These are phyloP conservation scores for Trissonchulus sp. DNA, from an alignment of 2,888 invertebrate genomes.

Conservation along the genomic window DNA sequence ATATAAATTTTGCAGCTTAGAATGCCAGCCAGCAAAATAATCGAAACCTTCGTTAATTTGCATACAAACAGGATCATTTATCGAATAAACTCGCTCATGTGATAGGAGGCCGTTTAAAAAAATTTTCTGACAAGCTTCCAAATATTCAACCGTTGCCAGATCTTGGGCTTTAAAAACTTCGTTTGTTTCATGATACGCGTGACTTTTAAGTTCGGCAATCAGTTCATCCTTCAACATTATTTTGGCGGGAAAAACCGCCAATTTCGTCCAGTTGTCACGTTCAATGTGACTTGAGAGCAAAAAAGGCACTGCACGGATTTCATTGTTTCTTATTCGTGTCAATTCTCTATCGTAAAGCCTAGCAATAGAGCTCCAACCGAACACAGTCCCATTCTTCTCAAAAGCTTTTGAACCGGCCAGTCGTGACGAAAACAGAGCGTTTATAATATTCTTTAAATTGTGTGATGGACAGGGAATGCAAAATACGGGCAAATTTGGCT, in stretches of 20 bases:
- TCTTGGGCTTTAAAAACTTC: background rate
- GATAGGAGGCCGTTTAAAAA: background rate
- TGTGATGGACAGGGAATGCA: slow-evolving; percentile 18
- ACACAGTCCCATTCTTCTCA: background rate
- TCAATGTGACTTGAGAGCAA: background rate
- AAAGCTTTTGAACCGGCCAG: background rate
- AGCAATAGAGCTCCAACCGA: slow-evolving; percentile 17
- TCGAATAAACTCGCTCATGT: background rate
- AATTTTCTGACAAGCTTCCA: background rate
- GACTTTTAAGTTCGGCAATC: slow-evolving; percentile 10
- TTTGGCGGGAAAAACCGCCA: slow-evolving; percentile 21
- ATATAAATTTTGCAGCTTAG: background rate
- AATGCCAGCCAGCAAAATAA: slow-evolving; percentile 18
- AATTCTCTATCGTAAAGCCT: slow-evolving; percentile 6
- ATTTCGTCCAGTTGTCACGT: slow-evolving; percentile 21
- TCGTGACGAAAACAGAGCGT: slow-evolving; percentile 9
- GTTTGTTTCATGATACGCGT: too few species aligned
- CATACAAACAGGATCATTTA: background rate
- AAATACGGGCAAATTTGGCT: background rate
- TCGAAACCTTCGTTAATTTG: slow-evolving; percentile 15
- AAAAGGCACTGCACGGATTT: background rate
- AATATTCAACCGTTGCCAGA: background rate
- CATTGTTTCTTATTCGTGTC: background rate
- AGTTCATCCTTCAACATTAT: background rate
- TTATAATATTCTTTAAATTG: slow-evolving; percentile 14